Evolutionary conservation across 2,113 vertebrate genomes (phyloP).

Genomic region (Poecilia latipinna): DNA sequence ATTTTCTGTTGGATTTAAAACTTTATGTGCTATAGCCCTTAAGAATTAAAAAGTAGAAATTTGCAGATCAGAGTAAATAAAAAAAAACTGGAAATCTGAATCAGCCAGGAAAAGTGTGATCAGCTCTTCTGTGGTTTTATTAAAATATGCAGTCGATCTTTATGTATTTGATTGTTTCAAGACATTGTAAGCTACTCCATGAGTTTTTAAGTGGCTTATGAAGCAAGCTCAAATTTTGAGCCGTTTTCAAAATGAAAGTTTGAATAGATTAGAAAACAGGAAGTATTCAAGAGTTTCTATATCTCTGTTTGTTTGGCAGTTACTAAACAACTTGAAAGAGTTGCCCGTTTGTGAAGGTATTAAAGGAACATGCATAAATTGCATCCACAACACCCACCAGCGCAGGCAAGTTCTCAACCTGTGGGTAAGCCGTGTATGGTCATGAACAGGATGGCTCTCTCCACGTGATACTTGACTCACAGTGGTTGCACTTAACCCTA

Average conservation of each 20-base stretch:
- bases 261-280: neutral
- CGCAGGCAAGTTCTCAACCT: neutral
- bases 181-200: neutral
- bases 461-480: neutral
- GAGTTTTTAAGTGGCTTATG: neutral
- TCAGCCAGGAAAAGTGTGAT: neutral
- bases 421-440: neutral
- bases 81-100: neutral
- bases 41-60: neutral
- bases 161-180: neutral
- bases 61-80: neutral
- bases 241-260: neutral
- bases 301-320: neutral
- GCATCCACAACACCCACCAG: neutral
- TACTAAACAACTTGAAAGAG: neutral
- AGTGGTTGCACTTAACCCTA: neutral
- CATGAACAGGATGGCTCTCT: neutral
- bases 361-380: neutral
- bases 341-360: neutral
- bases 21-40: neutral
- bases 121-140: neutral
- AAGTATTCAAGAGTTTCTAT: neutral
- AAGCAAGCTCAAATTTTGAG: neutral
- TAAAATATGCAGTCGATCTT: neutral
- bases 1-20: neutral